Evolutionary conservation across 2,888 invertebrate genomes (phyloP).

Genomic region (Chloroclysta siterata): DNA sequence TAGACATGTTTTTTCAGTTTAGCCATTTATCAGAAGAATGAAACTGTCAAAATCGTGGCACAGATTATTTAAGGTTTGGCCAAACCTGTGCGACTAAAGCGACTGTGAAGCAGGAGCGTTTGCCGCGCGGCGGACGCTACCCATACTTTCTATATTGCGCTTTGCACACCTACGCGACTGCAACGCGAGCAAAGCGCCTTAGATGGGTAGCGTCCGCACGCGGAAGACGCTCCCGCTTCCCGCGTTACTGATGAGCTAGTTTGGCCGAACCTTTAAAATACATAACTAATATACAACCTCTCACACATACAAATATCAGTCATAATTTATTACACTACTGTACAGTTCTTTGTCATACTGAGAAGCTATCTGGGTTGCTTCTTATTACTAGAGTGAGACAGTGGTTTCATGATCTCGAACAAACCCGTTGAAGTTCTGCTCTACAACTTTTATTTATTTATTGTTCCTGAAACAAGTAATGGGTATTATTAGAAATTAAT

Average conservation of each 20-base stretch:
- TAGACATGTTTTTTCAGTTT: no score
- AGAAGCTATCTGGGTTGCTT: conserved; percentile 1
- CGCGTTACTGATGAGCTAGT: no score
- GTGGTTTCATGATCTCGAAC: conserved; percentile 2
- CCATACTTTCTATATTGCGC: no score
- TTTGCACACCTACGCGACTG: no score
- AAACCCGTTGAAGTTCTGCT: not conserved
- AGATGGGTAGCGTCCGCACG: no score
- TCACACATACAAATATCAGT: conserved; percentile 20
- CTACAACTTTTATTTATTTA: conserved; percentile 35
- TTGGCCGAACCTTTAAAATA: no score
- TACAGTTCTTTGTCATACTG: conserved; percentile 14
- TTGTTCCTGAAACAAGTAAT: conserved; percentile 48
- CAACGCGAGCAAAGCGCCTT: no score
- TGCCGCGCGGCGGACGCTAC: no score
- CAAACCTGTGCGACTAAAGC: no score
- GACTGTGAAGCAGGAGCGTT: no score
- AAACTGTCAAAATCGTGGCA: not conserved
- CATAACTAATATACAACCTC: conserved; percentile 1
- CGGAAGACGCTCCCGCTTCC: no score
- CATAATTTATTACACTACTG: conserved; percentile 13
- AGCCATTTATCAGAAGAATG: not conserved
- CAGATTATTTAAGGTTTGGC: not conserved
- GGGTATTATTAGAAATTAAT: not conserved
- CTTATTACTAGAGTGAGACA: conserved; percentile 12